Conservation (phyloP, 2,113 vertebrate species). For the Pseudorectes ferrugineus region DNA sequence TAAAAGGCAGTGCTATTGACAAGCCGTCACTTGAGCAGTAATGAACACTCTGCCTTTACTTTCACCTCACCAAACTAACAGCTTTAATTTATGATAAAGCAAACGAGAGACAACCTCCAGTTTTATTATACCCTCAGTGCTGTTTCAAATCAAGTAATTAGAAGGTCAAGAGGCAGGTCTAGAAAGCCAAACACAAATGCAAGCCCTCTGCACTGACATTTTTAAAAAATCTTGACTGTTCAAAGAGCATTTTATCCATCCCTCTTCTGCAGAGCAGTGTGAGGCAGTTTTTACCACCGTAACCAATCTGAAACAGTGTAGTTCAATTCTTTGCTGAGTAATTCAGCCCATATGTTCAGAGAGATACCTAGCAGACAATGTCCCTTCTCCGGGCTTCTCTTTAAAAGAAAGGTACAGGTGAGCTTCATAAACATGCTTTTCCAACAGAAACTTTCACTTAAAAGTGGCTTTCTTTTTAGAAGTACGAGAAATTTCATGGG, state of each 20-base stretch:
- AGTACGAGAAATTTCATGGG: not conserved
- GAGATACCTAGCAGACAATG: not conserved
- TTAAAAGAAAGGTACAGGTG: constrained; percentile 47
- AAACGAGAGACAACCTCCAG: constrained; percentile 78
- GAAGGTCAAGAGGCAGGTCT: constrained; percentile 82
- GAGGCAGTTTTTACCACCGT: constrained; percentile 55
- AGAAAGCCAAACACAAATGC: constrained; percentile 77
- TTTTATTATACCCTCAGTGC: constrained; percentile 82
- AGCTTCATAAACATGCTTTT: not conserved
- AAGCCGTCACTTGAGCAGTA: constrained; percentile 86
- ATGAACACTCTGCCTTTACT: constrained; percentile 83
- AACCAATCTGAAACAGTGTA: constrained; percentile 74
- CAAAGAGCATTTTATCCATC: constrained; percentile 76
- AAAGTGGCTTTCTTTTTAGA: not conserved
- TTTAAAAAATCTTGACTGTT: constrained; percentile 64
- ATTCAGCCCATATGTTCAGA: constrained; percentile 67
- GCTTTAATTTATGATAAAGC: constrained; percentile 85
- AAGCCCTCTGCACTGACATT: constrained; percentile 75
- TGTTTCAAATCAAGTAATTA: constrained; percentile 87
- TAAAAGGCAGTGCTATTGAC: constrained; percentile 88
- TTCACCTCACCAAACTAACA: constrained; percentile 79
- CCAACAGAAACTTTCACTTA: not conserved
- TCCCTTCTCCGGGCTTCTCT: not conserved
- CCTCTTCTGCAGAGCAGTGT: constrained; percentile 51
- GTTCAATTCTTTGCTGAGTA: constrained; percentile 45